Base-by-base conservation (phyloP, 1,140 invertebrate genomes). In the Saxidomus purpurata region DNA sequence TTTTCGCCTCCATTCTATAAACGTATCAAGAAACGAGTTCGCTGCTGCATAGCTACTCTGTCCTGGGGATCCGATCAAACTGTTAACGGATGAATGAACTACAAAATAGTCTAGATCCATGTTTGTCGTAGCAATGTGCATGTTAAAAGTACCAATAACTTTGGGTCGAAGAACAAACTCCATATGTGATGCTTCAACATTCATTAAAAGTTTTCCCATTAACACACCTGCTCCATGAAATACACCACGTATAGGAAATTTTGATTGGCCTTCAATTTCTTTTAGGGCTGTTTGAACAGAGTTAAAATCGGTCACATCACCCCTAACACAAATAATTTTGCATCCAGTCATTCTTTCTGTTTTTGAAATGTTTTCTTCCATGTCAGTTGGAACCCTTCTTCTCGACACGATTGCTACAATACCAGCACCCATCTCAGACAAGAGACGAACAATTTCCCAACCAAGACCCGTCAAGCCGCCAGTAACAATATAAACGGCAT, bases 41-140 rank as follows among this genome's bases (percentile, higher is more conserved):
- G 83, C 90, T 25, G 82, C 89, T 19, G 83, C 90, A 71, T 91
- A 87, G 36, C 71, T 90, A 28, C 83, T 83, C n/a, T 91, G 89
- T 19, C 90, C 90, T 3, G 80, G 83, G 0, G 52, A 80, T 47
- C 88, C 90, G 67, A 91, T 43, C 17, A 90, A n/a, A 31, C 89
- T 88, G 19, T 82, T 59, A 15, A 91, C 74, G 22, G 90, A 91
- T 31, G 90, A 91, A n/a, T 67, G 55, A n/a, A 89, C 34, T 1
- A 91, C 77, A 69, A 91, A 91, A 52, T 90, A 90, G 47, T 91
- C 82, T 55, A 90, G 43, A 15, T 52, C 19, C 43, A 59, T 22
- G 47, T n/a, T n/a, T n/a, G n/a, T n/a, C n/a, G n/a, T n/a, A n/a
- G n/a, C n/a, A n/a, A n/a, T n/a, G n/a, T n/a, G n/a, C n/a, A n/a